Evolutionary conservation across 2,113 vertebrate species (phyloP).

Genomic region (Bombycilla garrulus): DNA sequence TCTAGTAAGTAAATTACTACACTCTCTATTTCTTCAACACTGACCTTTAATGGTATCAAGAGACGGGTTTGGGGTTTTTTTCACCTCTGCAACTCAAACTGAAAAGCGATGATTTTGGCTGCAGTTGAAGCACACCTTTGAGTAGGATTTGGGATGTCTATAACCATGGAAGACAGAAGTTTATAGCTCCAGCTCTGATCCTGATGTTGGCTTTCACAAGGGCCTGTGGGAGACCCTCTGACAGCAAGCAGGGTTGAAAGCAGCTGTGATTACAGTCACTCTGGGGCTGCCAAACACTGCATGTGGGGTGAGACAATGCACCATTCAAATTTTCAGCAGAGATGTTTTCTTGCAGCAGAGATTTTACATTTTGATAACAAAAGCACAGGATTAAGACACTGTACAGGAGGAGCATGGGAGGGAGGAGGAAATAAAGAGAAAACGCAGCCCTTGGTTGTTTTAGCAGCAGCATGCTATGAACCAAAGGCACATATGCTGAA

Average conservation of each 20-base stretch:
- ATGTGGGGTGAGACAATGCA: not conserved
- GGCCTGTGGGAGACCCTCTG: not conserved
- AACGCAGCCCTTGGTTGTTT: not conserved
- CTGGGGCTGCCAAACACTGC: not conserved
- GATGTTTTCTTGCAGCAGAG: not conserved
- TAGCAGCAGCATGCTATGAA: not conserved
- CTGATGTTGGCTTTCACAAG: not conserved
- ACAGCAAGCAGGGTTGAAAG: conserved; percentile 2
- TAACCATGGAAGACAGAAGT: conserved; percentile 3
- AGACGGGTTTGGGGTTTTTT: not conserved
- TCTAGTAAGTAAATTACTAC: not conserved
- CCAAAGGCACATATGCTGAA: not conserved
- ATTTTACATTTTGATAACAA: conserved; percentile 4
- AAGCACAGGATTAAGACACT: not conserved
- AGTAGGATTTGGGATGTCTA: conserved; percentile 32
- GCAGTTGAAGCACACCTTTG: not conserved
- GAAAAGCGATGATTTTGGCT: not conserved
- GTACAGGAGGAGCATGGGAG: not conserved
- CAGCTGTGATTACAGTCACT: conserved; percentile 21
- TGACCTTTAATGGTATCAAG: not conserved
- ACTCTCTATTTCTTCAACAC: not conserved
- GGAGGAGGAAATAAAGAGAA: not conserved
- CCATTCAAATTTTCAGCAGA: not conserved
- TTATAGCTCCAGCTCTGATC: conserved; percentile 26
- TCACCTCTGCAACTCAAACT: not conserved